Percentiles rank a stretch among this genome's conserved stretches.
phyloP scores from a whole-genome alignment of 2,888 invertebrate genomes.

The Eristalis intricaria region DNA sequence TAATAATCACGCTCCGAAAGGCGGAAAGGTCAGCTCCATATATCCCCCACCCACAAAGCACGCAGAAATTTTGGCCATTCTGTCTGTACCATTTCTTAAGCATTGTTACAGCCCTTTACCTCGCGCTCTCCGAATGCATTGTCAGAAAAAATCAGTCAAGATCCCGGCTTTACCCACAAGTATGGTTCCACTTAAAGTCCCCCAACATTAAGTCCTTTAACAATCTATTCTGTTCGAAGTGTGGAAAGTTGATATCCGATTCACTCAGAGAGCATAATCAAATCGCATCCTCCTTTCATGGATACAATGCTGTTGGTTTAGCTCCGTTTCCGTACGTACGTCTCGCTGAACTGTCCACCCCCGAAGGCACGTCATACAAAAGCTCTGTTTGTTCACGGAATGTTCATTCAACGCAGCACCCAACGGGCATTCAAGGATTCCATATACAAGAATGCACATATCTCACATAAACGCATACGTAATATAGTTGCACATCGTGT shows the following conservation, averaged over 20 bases:
- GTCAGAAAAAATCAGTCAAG: no score
- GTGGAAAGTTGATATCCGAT: neutral
- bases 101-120: no score
- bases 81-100: no score
- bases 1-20: no score
- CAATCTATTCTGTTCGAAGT: neutral
- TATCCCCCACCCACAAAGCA: no score
- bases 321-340: neutral
- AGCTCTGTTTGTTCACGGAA: slow-evolving; percentile 15
- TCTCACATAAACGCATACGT: slow-evolving; percentile 35
- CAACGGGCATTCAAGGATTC: neutral
- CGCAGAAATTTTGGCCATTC: no score
- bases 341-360: neutral
- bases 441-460: slow-evolving; percentile 27
- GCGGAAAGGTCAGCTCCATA: no score
- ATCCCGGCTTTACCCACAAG: no score
- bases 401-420: neutral
- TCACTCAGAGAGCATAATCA: neutral
- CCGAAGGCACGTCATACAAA: slow-evolving; percentile 25
- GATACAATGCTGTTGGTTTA: neutral
- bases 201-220: neutral
- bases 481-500: slow-evolving; percentile 36
- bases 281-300: neutral
- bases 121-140: no score
- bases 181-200: neutral